Evolutionary conservation across 2,888 invertebrate genomes (phyloP).

Genomic region (Parochlus steinenii): DNA sequence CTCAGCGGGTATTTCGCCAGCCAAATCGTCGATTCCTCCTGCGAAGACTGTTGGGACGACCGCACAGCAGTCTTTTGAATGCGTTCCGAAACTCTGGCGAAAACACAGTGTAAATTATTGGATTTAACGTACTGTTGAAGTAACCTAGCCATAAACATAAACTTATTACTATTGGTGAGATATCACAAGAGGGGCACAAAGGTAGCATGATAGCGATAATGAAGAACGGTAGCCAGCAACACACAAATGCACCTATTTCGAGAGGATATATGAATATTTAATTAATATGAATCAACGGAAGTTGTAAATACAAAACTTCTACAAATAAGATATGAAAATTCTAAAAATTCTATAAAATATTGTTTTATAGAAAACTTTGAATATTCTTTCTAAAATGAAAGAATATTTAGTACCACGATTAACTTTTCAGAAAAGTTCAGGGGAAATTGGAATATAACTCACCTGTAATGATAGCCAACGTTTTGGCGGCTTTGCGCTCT

Average conservation of each 20-base stretch:
- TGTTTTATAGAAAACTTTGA: no score
- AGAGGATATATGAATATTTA: no score
- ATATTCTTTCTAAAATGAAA: no score
- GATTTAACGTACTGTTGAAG: conserved; percentile 80
- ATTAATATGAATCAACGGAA: no score
- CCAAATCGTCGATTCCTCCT: conserved; percentile 13
- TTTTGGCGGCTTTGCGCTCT: conserved; percentile 77
- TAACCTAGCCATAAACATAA: conserved; percentile 83
- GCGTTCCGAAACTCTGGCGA: conserved; percentile 83
- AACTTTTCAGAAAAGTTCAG: no score
- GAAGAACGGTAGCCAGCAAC: conserved; percentile 93
- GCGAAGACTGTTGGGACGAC: conserved; percentile 21
- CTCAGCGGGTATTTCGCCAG: conserved; percentile 10
- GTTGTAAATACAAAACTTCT: no score
- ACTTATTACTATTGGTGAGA: conserved; percentile 54
- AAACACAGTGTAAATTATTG: conserved; percentile 86
- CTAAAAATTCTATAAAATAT: no score
- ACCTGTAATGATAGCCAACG: conserved; percentile 82
- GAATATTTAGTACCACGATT: no score
- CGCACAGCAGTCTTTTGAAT: conserved; percentile 72
- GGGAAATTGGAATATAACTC: no score
- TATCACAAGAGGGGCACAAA: conserved; percentile 54
- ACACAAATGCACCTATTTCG: conserved; percentile 82
- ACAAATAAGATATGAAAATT: no score
- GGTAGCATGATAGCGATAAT: conserved; percentile 73